Evolutionary conservation across 2,797 vertebrate genomes (phyloP).

Genomic region (Manis pentadactyla): DNA sequence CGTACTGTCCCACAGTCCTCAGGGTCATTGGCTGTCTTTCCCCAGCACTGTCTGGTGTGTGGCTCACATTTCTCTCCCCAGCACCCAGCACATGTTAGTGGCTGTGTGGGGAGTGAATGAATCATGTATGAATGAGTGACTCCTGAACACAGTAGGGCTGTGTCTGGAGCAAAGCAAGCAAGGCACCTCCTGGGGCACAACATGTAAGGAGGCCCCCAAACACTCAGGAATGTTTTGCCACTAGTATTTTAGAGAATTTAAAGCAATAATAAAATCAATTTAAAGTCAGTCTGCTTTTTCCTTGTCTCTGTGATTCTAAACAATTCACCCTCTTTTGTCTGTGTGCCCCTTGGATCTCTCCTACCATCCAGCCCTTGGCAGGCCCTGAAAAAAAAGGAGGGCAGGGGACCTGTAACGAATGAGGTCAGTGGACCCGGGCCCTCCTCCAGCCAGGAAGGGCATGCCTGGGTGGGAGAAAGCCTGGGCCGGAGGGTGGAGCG

Average conservation of each 20-base stretch:
- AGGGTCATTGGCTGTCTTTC: too few species aligned
- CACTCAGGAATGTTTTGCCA: background rate
- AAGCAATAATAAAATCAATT: too few species aligned
- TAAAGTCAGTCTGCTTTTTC: too few species aligned
- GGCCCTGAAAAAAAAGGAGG: too few species aligned
- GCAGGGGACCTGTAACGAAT: fast-evolving
- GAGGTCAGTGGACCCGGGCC: background rate
- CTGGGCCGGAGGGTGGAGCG: fast-evolving
- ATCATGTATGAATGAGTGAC: background rate
- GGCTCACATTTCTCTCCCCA: fast-evolving
- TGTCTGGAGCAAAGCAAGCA: background rate
- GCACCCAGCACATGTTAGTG: too few species aligned
- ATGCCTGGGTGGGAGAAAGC: background rate
- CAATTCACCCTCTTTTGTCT: too few species aligned
- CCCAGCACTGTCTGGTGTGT: fast-evolving
- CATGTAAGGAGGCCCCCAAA: background rate
- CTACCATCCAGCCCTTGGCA: too few species aligned
- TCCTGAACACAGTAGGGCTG: background rate
- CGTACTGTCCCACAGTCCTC: background rate
- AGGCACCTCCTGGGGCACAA: fast-evolving
- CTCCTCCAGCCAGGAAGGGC: background rate
- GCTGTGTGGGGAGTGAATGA: background rate
- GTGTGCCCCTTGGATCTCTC: too few species aligned
- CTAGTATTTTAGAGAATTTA: too few species aligned
- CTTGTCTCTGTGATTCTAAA: too few species aligned